phyloP scores from a whole-genome alignment of 2,113 vertebrate genomes.

The Fukomys damarensis region DNA sequence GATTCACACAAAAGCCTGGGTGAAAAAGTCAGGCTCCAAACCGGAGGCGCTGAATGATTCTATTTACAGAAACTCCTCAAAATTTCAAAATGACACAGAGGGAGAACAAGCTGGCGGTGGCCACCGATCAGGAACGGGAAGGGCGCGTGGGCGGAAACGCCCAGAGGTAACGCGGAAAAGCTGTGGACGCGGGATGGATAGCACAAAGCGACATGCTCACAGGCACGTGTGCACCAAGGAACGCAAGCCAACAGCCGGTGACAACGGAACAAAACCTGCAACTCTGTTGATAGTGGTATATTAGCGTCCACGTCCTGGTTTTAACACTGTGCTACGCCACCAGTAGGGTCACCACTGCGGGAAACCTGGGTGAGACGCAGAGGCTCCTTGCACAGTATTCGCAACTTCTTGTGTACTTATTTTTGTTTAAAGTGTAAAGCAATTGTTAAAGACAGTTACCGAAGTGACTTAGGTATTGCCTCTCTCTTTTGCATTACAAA shows the following conservation, averaged over 20 bases:
- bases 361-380: background rate
- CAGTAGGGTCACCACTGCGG: background rate
- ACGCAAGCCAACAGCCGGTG: background rate
- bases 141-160: background rate
- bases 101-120: background rate
- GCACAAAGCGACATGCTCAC: background rate
- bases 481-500: background rate
- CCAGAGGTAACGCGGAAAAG: background rate
- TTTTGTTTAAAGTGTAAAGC: background rate
- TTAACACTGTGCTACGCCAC: background rate
- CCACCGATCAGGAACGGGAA: background rate
- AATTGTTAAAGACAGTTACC: background rate
- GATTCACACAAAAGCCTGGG: background rate
- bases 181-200: background rate
- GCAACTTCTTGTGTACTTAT: background rate
- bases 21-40: background rate
- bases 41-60: background rate
- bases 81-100: background rate
- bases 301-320: background rate
- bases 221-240: background rate
- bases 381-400: background rate
- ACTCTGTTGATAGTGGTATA: background rate
- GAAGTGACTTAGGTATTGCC: background rate
- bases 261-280: background rate
- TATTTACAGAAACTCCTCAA: background rate